Conservation (phyloP, 1,140 invertebrate genomes). For the Camponotus pennsylvanicus region DNA sequence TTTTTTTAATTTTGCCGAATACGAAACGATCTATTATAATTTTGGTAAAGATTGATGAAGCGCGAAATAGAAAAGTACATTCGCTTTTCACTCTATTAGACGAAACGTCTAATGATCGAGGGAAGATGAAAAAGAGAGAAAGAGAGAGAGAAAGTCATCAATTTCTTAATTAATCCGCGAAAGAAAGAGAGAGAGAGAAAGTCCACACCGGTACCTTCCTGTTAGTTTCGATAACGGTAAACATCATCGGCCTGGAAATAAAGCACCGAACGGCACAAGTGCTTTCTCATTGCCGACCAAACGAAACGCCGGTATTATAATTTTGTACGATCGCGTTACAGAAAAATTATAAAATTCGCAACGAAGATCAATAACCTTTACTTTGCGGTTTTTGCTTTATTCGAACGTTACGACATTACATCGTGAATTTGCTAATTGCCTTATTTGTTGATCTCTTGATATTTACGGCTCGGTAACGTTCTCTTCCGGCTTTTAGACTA, state of each 20-base stretch:
- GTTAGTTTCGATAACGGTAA: slow-evolving; percentile 75
- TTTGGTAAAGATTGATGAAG: background rate
- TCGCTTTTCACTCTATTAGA: slow-evolving; percentile 23
- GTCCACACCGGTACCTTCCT: slow-evolving; percentile 64
- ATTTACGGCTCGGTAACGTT: slow-evolving; percentile 5
- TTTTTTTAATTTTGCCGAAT: background rate
- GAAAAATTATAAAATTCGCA: slow-evolving; percentile 11
- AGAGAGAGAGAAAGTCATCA: slow-evolving; percentile 44
- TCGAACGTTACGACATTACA: background rate
- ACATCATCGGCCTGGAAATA: slow-evolving; percentile 69
- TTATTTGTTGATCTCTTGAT: background rate
- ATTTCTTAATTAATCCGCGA: slow-evolving; percentile 64
- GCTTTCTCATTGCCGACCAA: slow-evolving; percentile 52
- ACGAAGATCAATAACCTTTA: slow-evolving; percentile 25
- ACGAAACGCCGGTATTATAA: slow-evolving; percentile 30
- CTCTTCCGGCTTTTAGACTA: background rate
- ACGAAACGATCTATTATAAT: slow-evolving; percentile 24
- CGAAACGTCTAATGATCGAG: background rate
- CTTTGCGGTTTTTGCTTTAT: slow-evolving; percentile 2
- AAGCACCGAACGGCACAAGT: slow-evolving; percentile 62
- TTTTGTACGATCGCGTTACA: slow-evolving; percentile 19
- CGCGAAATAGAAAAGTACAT: background rate
- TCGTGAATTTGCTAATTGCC: background rate
- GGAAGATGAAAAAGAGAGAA: slow-evolving; percentile 2
- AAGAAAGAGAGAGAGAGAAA: slow-evolving; percentile 56